Evolutionary conservation across 2,797 vertebrate species (phyloP).

Genomic region (Syngnathus acus): DNA sequence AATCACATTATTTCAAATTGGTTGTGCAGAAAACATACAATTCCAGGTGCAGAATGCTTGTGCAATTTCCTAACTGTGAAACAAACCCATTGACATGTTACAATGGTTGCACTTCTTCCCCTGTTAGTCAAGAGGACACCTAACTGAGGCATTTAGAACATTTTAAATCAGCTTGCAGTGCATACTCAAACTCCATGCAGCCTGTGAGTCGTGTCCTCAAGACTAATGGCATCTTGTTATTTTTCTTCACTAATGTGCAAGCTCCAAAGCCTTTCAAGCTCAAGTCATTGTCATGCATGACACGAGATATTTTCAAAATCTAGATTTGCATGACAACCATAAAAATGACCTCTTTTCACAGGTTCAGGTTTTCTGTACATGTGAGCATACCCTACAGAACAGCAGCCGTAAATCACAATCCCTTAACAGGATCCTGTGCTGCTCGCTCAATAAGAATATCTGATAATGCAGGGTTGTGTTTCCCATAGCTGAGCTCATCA

Average conservation of each 20-base stretch:
- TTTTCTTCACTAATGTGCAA: conserved; percentile 1
- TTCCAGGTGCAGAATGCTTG: neutral
- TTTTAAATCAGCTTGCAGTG: conserved; percentile 37
- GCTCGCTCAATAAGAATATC: conserved; percentile 41
- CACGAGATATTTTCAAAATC: neutral
- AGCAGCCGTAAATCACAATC: conserved; percentile 20
- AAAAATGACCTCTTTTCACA: too few relatives aligned
- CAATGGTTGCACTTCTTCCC: conserved; percentile 3
- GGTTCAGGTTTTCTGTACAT: neutral
- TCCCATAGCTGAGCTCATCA: conserved; percentile 60
- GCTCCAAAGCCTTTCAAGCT: conserved; percentile 7
- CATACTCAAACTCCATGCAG: conserved; percentile 32
- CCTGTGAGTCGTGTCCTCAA: conserved; percentile 31
- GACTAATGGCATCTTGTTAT: conserved; percentile 34
- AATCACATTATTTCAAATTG: too few relatives aligned
- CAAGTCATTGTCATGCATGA: neutral
- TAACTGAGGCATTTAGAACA: conserved; percentile 30
- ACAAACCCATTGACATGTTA: conserved; percentile 2
- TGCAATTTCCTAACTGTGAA: neutral
- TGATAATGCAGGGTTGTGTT: conserved; percentile 60
- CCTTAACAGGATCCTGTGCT: conserved; percentile 19
- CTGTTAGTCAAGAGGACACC: conserved; percentile 13
- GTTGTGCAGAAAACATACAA: neutral
- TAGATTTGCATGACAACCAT: neutral
- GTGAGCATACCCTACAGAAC: neutral